Base-by-base conservation (phyloP, 2,113 vertebrate genomes). In the Cariama cristata region DNA sequence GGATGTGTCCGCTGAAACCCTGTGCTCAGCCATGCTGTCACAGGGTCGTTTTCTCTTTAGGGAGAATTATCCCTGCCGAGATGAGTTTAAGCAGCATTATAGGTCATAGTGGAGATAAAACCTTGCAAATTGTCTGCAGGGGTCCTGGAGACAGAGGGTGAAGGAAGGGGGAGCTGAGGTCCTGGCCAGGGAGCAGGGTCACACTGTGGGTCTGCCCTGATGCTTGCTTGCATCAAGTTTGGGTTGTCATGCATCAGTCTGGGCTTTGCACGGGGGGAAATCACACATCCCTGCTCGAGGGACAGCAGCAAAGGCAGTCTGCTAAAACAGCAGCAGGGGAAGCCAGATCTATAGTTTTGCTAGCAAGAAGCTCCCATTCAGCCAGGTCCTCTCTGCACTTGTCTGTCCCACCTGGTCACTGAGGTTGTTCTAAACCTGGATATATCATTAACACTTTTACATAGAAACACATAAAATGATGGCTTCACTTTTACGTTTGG, bases 201-300 rank as follows among this genome's bases (percentile, higher is more conserved):
- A 14, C 20, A 17, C 32, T n/a, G 33, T 1, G 7, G 16, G 7
- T 83, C 71, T 88, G 56, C 12, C 35, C 53, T 47, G 23, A 11
- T 60, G 2, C 4, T 49, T 20, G 1, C 35, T 85, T 0, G 0
- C 17, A 21, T n/a, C 2, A 4, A 21, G 4, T 63, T 50, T 88
- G 79, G 12, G 38, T 92, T 81, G 92, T 45, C 9, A 2, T 49
- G 23, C 14, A 22, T 22, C 28, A 2, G 2, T 84, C 22, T 59
- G 52, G 35, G 38, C 30, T 75, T 44, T 62, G 44, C 24, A 23
- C 7, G 30, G 2, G 3, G 9, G 4, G 16, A 82, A 77, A 23
- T 17, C 35, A 47, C 28, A 28, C 5, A 6, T 47, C 2, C 9
- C 7, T 35, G 14, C 59, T 2, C 0, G 1, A 53, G 11, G 24